Evolutionary conservation across 2,113 vertebrate species (phyloP).

Genomic region (Eudyptes chrysolophus): DNA sequence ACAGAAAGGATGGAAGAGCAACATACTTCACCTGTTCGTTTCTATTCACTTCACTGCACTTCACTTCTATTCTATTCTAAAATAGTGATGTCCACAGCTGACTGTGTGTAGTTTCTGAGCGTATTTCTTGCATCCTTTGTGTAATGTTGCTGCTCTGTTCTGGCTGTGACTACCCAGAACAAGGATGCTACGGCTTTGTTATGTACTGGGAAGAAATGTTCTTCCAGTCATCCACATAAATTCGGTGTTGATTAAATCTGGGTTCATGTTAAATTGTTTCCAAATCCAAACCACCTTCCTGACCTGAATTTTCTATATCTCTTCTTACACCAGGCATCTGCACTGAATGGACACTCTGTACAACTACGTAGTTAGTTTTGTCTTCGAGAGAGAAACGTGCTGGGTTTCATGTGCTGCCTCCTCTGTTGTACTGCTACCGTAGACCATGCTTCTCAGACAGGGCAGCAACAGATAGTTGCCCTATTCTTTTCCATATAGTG

Average conservation of each 20-base stretch:
- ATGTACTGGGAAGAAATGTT: background rate
- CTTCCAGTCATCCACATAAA: background rate
- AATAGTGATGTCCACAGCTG: background rate
- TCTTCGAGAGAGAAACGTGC: too few relatives aligned
- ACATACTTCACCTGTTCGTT: background rate
- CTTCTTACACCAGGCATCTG: too few relatives aligned
- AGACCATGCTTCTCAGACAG: fast-evolving
- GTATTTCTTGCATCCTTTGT: background rate
- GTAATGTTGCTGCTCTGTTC: background rate
- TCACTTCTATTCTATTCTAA: background rate
- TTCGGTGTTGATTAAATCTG: background rate
- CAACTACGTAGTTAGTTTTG: fast-evolving
- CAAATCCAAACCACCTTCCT: background rate
- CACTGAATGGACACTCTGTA: background rate
- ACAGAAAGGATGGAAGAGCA: background rate
- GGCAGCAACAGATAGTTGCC: background rate
- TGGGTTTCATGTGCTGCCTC: background rate
- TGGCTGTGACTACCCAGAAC: background rate
- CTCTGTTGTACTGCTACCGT: background rate
- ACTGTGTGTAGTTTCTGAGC: background rate
- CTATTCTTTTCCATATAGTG: background rate
- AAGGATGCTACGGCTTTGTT: fast-evolving
- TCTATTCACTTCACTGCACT: background rate
- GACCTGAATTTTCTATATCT: background rate
- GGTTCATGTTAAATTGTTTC: background rate